These are phyloP conservation scores for Pongo abelii DNA, from an alignment of 2,113 vertebrate species.

Conservation along the genomic window DNA sequence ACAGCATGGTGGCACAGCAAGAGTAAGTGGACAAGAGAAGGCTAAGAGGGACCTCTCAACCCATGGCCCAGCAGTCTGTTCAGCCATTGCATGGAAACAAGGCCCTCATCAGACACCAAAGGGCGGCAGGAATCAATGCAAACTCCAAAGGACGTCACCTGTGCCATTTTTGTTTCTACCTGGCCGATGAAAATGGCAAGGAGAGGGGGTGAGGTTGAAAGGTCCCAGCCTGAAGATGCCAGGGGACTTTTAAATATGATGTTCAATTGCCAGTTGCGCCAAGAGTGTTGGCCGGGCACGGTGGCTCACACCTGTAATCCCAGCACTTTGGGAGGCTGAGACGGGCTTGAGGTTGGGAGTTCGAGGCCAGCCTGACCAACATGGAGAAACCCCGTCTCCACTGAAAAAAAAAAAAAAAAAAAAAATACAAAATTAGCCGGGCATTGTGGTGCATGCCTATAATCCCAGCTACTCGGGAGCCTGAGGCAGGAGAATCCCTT, in stretches of 20 bases:
- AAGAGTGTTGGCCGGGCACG: rapidly evolving
- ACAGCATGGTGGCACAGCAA: neutral
- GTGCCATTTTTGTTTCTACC: neutral
- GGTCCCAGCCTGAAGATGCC: neutral
- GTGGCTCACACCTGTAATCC: rapidly evolving
- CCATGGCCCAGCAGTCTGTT: neutral
- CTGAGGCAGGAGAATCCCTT: too few relatives aligned
- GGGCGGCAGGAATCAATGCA: neutral
- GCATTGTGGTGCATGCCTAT: too few relatives aligned
- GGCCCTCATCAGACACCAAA: neutral
- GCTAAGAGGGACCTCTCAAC: neutral
- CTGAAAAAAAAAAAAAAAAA: too few relatives aligned
- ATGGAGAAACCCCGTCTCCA: too few relatives aligned
- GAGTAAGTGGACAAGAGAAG: constrained; percentile 15
- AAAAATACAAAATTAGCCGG: too few relatives aligned
- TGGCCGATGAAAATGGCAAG: neutral
- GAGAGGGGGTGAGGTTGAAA: neutral
- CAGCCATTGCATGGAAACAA: neutral
- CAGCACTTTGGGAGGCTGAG: too few relatives aligned
- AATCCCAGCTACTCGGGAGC: too few relatives aligned
- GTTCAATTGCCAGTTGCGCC: neutral
- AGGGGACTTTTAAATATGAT: neutral
- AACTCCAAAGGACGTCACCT: neutral
- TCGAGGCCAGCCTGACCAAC: too few relatives aligned
- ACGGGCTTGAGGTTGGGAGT: too few relatives aligned